phyloP scores from a whole-genome alignment of 1,140 invertebrate species.

The Battus philenor region DNA sequence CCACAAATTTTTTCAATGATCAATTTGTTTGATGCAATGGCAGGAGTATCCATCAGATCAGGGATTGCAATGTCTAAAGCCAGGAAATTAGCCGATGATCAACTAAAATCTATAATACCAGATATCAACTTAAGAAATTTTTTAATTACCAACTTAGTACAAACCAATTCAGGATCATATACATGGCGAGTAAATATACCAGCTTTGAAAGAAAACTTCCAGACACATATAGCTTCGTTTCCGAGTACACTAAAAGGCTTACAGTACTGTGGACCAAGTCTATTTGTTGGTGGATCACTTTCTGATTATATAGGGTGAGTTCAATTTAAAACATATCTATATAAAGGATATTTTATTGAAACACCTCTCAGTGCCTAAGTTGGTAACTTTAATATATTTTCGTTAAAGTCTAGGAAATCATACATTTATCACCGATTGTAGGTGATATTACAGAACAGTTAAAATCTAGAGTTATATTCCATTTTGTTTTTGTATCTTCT shows the following conservation, averaged over 20 bases:
- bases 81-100: constrained; percentile 77
- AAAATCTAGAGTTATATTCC: no score
- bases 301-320: constrained; percentile 88
- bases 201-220: constrained; percentile 80
- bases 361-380: neutral
- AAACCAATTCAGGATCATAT: constrained; percentile 78
- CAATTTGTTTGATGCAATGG: constrained; percentile 82
- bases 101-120: constrained; percentile 53
- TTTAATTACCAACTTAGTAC: constrained; percentile 86
- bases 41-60: constrained; percentile 75
- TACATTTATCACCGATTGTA: no score
- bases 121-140: constrained; percentile 78
- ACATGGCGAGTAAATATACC: constrained; percentile 86
- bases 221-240: constrained; percentile 80
- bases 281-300: constrained; percentile 88
- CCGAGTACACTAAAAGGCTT: constrained; percentile 67
- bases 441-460: no score
- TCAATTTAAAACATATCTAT: constrained; percentile 13
- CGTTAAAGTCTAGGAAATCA: no score
- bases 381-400: no score
- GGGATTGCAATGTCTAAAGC: constrained; percentile 81
- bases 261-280: constrained; percentile 81
- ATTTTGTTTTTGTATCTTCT: no score
- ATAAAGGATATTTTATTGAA: constrained; percentile 5
- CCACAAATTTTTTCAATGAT: constrained; percentile 79